Percentiles rank a stretch among this genome's conserved stretches.
Conservation (phyloP, 2,113 vertebrate species). For the Columba janthina region DNA sequence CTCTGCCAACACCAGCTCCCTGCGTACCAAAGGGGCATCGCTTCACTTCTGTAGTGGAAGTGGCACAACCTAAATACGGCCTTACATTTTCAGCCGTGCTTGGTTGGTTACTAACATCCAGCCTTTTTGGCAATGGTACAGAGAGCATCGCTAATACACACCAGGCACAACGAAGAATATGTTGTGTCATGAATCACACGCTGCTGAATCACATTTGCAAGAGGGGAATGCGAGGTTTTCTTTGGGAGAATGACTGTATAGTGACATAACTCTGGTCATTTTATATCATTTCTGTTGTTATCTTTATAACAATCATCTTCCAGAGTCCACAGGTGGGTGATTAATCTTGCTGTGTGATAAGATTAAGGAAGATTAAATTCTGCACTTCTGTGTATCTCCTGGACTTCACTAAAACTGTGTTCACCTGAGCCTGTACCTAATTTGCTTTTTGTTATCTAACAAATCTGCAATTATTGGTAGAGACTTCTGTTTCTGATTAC, state of each 20-base stretch:
- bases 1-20: rapidly evolving
- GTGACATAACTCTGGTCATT: background rate
- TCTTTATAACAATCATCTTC: background rate
- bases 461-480: background rate
- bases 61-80: background rate
- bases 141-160: background rate
- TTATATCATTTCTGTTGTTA: background rate
- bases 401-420: background rate
- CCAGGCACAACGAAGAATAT: background rate
- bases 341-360: background rate
- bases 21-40: rapidly evolving
- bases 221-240: background rate
- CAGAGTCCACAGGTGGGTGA: background rate
- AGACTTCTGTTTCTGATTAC: background rate
- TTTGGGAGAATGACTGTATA: background rate
- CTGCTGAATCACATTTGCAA: background rate
- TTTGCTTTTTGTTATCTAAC: background rate
- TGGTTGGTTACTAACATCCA: background rate
- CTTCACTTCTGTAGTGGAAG: background rate
- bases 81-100: background rate
- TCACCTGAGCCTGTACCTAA: background rate
- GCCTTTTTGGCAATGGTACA: background rate
- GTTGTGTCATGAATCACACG: background rate
- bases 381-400: background rate
- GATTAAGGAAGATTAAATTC: background rate